Evolutionary conservation across 2,113 vertebrate species (phyloP).

Genomic region (Zosterops lateralis): DNA sequence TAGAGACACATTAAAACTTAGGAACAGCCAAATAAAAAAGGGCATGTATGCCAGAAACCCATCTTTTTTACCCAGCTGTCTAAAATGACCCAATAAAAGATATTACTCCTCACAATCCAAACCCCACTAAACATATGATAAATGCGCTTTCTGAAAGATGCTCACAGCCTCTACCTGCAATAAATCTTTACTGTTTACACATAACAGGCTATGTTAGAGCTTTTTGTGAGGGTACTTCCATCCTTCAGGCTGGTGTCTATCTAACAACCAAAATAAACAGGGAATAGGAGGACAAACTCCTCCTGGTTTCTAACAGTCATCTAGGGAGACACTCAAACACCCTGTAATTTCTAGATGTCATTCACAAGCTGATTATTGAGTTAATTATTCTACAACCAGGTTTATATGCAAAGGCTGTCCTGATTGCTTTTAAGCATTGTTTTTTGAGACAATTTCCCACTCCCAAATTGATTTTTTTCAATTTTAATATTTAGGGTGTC

Average conservation of each 20-base stretch:
- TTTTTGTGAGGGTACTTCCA: not conserved
- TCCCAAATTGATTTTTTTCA: not conserved
- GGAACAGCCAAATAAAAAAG: not conserved
- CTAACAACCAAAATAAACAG: not conserved
- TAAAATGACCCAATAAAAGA: not conserved
- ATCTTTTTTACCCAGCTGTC: not conserved
- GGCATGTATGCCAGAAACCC: not conserved
- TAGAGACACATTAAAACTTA: not conserved
- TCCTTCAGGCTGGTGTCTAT: not conserved
- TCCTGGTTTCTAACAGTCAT: not conserved
- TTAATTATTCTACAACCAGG: constrained; percentile 4
- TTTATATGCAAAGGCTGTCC: not conserved
- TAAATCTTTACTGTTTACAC: not conserved
- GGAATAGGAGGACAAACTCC: not conserved
- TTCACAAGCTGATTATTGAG: not conserved
- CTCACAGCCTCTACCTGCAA: not conserved
- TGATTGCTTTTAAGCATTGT: not conserved
- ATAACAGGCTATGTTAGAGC: not conserved
- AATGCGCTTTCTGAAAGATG: not conserved
- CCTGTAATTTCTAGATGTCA: not conserved
- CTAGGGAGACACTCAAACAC: not conserved
- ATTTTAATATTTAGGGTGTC: not conserved
- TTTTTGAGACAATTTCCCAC: not conserved
- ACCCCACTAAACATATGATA: not conserved
- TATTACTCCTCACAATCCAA: not conserved